phyloP scores from a whole-genome alignment of 2,113 vertebrate genomes.

The Rhabdomys dilectus region DNA sequence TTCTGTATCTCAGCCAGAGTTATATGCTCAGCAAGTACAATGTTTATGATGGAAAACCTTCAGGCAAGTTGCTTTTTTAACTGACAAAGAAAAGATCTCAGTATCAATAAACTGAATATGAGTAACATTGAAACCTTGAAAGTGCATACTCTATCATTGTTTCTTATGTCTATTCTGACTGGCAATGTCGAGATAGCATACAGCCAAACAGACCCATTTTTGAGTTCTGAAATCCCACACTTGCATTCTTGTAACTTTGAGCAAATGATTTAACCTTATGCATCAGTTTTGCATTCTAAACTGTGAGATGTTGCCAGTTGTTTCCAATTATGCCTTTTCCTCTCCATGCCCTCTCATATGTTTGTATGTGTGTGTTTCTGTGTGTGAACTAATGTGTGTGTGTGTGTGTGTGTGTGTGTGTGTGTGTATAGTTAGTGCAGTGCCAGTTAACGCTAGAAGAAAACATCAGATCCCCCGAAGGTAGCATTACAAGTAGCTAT shows the following conservation, averaged over 20 bases:
- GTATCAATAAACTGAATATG: background rate
- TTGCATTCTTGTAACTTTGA: background rate
- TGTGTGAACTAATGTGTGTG: background rate
- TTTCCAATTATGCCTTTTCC: background rate
- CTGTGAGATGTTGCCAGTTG: background rate
- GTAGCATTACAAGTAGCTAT: background rate
- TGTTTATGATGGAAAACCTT: background rate
- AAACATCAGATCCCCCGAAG: background rate
- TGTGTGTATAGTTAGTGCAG: background rate
- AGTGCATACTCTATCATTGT: background rate
- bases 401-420: background rate
- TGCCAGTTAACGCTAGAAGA: background rate
- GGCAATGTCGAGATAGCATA: background rate
- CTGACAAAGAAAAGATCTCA: background rate
- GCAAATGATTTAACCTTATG: background rate
- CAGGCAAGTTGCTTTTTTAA: background rate
- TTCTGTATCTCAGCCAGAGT: background rate
- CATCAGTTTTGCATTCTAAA: background rate
- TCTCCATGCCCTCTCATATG: background rate
- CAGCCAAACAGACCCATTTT: background rate
- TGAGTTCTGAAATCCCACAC: background rate
- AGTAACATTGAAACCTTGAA: background rate
- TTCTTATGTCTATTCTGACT: background rate
- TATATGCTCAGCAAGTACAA: background rate
- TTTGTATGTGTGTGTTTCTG: background rate